These are phyloP conservation scores for Spisula subtruncata DNA, from an alignment of 2,888 invertebrate species.

Conservation along the genomic window DNA sequence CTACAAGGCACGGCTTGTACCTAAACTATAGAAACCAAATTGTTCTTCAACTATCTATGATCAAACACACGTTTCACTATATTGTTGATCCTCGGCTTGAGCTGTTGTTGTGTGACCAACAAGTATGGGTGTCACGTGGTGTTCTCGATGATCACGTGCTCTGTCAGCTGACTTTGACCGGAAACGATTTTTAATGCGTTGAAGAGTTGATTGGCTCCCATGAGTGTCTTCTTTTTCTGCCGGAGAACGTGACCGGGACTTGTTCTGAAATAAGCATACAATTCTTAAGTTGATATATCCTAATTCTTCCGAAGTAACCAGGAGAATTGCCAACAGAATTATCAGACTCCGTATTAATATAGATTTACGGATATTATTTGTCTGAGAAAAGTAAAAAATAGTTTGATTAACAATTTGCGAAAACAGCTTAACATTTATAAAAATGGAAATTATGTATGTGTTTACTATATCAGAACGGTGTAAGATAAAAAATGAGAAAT, in stretches of 20 bases:
- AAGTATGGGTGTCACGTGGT: conserved; percentile 67
- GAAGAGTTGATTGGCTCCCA: conserved; percentile 43
- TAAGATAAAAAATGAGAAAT: no score
- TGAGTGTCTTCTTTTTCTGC: conserved; percentile 47
- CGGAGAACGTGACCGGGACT: conserved; percentile 46
- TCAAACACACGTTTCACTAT: conserved; percentile 66
- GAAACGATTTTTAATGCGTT: conserved; percentile 63
- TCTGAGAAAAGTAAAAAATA: no score
- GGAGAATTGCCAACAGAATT: no score
- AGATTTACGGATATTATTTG: no score
- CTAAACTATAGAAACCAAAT: background rate
- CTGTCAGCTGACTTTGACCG: conserved; percentile 71
- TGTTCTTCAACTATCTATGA: background rate
- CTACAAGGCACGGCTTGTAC: background rate
- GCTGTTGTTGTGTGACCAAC: conserved; percentile 62
- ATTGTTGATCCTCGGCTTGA: conserved; percentile 59
- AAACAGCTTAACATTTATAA: no score
- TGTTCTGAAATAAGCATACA: conserved; percentile 30
- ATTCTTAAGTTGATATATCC: no score
- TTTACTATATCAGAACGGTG: no score
- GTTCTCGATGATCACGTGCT: conserved; percentile 60
- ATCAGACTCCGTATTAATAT: no score
- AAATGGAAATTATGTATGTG: no score
- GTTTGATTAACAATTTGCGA: no score
- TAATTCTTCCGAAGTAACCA: no score